Conservation (phyloP, 2,113 vertebrate species). For the Muntiacus muntjak region DNA sequence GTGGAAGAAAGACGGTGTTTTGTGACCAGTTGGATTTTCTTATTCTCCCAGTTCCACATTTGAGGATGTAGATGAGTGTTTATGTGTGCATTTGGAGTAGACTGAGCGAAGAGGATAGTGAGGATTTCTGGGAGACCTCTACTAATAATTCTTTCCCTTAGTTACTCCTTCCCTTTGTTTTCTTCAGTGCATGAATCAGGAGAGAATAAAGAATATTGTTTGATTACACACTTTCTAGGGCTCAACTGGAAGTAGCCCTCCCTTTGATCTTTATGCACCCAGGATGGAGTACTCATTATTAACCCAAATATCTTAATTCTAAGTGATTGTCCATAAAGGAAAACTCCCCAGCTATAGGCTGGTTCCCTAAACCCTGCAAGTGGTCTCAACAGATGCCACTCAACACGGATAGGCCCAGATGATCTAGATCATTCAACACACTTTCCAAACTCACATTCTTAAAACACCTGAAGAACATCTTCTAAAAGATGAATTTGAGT, state of each 20-base stretch:
- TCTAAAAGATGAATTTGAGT: neutral
- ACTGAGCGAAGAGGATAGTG: neutral
- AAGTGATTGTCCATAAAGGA: neutral
- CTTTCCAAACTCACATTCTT: neutral
- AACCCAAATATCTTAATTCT: constrained; percentile 4
- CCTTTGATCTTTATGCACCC: neutral
- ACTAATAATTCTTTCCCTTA: neutral
- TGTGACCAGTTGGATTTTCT: neutral
- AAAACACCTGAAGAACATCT: neutral
- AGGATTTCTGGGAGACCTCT: neutral
- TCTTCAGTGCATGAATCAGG: neutral
- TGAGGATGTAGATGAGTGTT: neutral
- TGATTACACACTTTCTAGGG: neutral
- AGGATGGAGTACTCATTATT: neutral
- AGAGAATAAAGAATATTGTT: neutral
- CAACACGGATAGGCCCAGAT: neutral
- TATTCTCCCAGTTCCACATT: neutral
- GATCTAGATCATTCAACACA: neutral
- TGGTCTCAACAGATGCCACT: neutral
- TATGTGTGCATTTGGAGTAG: neutral
- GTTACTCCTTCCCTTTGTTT: neutral
- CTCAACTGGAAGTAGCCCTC: neutral
- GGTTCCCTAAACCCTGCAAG: constrained; percentile 3
- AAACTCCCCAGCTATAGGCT: neutral
- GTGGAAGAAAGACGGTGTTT: neutral